Evolutionary conservation across 2,888 invertebrate species (phyloP).

Genomic region (Brassicogethes aeneus): DNA sequence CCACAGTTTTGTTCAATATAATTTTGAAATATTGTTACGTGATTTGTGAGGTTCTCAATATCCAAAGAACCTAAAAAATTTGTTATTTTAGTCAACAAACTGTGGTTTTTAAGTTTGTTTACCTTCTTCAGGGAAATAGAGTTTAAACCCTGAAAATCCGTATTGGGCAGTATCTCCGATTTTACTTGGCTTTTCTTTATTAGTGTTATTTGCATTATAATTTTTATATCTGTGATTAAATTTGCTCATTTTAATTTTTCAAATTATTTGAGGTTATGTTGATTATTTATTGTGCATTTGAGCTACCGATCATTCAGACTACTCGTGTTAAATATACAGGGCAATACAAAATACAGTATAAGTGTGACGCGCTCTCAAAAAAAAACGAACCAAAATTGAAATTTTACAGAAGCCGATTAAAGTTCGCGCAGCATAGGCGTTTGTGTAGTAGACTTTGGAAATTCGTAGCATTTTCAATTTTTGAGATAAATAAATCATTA

Average conservation of each 20-base stretch:
- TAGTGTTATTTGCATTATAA: background rate
- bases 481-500: too few relatives aligned
- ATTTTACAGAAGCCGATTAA: too few relatives aligned
- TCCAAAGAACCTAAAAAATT: constrained; percentile 7
- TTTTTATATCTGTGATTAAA: background rate
- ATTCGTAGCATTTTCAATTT: too few relatives aligned
- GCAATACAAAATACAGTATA: too few relatives aligned
- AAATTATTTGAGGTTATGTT: background rate
- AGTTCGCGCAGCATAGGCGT: too few relatives aligned
- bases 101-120: constrained; percentile 2
- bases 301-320: too few relatives aligned
- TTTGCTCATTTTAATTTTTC: background rate
- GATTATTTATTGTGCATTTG: too few relatives aligned
- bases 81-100: background rate
- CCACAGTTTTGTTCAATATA: constrained; percentile 43
- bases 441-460: too few relatives aligned
- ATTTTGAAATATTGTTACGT: constrained; percentile 46
- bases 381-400: too few relatives aligned
- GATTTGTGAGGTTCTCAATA: constrained; percentile 30
- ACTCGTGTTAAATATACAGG: too few relatives aligned
- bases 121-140: constrained; percentile 62
- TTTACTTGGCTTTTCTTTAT: background rate
- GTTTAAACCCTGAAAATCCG: constrained; percentile 60
- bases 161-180: constrained; percentile 5
- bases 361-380: too few relatives aligned